phyloP scores from a whole-genome alignment of 2,113 vertebrate species.

The Strix uralensis region DNA sequence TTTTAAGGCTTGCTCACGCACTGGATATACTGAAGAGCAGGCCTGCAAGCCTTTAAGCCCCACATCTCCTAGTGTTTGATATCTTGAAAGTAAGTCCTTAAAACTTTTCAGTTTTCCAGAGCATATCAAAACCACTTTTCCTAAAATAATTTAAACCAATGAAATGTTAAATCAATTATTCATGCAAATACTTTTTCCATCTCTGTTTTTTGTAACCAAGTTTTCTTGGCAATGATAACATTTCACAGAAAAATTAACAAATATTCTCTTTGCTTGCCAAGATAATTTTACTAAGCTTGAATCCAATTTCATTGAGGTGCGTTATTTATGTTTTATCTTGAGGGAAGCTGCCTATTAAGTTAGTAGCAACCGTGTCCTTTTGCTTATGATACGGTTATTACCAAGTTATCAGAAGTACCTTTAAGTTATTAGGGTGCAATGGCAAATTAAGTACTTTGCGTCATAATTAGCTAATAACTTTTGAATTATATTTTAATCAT shows the following conservation, averaged over 20 bases:
- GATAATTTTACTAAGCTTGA: constrained; percentile 65
- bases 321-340: constrained; percentile 60
- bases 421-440: constrained; percentile 58
- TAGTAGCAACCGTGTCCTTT: constrained; percentile 56
- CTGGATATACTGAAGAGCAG: neutral
- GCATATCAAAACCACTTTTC: constrained; percentile 45
- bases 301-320: constrained; percentile 59
- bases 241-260: constrained; percentile 61
- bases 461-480: constrained; percentile 64
- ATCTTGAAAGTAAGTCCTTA: neutral
- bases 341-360: constrained; percentile 66
- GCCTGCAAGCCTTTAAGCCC: neutral
- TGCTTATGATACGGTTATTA: constrained; percentile 59
- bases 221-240: constrained; percentile 67
- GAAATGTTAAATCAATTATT: constrained; percentile 58
- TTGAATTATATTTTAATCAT: constrained; percentile 43
- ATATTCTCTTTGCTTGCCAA: constrained; percentile 63
- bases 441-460: constrained; percentile 64
- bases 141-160: constrained; percentile 44
- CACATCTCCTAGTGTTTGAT: neutral
- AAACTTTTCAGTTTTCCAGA: constrained; percentile 28
- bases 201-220: constrained; percentile 60
- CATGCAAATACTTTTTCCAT: constrained; percentile 55
- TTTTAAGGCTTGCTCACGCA: rapidly evolving
- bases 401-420: constrained; percentile 56